Evolutionary conservation across 2,113 vertebrate species (phyloP).

Genomic region (Stigmatopora nigra): DNA sequence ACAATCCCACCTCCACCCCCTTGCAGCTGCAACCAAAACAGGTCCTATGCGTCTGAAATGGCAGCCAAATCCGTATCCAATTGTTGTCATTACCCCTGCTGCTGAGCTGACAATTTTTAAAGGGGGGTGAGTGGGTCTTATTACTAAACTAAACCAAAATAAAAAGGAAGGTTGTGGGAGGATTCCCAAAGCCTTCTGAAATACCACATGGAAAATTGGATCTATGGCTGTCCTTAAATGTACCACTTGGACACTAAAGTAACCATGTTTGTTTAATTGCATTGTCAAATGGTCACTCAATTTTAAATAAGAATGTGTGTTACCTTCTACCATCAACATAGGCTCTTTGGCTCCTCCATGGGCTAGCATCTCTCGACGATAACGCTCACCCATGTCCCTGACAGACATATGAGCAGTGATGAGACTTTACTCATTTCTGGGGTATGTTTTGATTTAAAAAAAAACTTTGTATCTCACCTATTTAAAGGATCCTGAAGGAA

Average conservation of each 20-base stretch:
- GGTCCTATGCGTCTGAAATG: conserved; percentile 39
- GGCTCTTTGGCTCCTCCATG: conserved; percentile 91
- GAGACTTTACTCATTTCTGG: conserved; percentile 13
- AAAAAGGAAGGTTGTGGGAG: not conserved
- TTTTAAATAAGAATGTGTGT: conserved; percentile 6
- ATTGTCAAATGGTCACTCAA: not conserved
- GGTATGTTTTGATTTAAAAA: not conserved
- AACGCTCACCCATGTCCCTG: conserved; percentile 90
- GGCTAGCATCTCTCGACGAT: conserved; percentile 89
- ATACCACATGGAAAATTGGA: not conserved
- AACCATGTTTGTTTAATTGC: not conserved
- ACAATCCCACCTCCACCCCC: conserved; percentile 30
- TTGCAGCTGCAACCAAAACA: conserved; percentile 32
- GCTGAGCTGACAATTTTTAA: conserved; percentile 30
- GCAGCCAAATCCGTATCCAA: conserved; percentile 27
- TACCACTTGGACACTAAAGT: not conserved
- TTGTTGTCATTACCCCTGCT: conserved; percentile 35
- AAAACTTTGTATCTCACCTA: conserved; percentile 70
- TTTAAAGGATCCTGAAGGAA: conserved; percentile 86
- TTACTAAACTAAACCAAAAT: conserved; percentile 7
- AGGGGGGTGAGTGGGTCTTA: not conserved
- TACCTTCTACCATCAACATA: conserved; percentile 93
- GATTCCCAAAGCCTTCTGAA: not conserved
- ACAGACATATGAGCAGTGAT: conserved; percentile 41
- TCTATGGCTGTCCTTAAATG: not conserved